Percentiles rank a stretch among this genome's conserved stretches.
phyloP scores from a whole-genome alignment of 2,797 vertebrate genomes.

The Dendrocincla fuliginosa region DNA sequence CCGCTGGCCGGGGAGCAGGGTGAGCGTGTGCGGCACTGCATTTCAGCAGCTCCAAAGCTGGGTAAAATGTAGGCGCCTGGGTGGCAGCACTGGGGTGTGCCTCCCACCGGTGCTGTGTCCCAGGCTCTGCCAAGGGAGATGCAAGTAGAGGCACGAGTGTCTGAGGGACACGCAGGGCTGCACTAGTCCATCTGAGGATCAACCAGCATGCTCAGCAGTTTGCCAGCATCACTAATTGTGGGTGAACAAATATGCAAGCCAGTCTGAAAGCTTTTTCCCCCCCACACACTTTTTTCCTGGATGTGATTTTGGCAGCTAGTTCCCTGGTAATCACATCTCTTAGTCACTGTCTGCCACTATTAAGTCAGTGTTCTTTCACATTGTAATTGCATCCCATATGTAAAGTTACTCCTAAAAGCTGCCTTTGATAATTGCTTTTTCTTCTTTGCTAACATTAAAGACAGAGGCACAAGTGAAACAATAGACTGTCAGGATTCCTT shows the following conservation, averaged over 20 bases:
- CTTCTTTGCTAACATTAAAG: slow-evolving; percentile 27
- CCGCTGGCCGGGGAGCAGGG: background rate
- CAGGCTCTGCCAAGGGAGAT: accelerated
- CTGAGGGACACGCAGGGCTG: background rate
- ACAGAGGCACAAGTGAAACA: slow-evolving; percentile 48
- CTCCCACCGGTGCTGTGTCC: accelerated
- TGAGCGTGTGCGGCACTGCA: accelerated
- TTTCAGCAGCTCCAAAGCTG: background rate
- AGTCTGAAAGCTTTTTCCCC: background rate
- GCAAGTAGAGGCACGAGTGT: accelerated
- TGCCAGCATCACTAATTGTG: background rate
- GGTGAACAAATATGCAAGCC: background rate
- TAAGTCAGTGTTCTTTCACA: slow-evolving; percentile 28
- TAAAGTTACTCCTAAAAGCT: slow-evolving; percentile 32
- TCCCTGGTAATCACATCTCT: slow-evolving; percentile 48
- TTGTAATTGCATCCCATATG: slow-evolving; percentile 2
- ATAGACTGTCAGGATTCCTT: slow-evolving; percentile 44
- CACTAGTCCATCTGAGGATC: background rate
- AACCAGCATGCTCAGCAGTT: background rate
- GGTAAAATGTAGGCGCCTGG: accelerated
- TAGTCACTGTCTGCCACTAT: slow-evolving; percentile 61
- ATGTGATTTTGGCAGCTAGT: slow-evolving; percentile 27
- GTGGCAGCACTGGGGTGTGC: background rate
- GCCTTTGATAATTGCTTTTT: slow-evolving; percentile 45
- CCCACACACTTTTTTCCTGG: background rate